Evolutionary conservation across 2,888 invertebrate species (phyloP), one percentile per base, ranked within the genome.

Genomic region (Heliconius aoede): DNA sequence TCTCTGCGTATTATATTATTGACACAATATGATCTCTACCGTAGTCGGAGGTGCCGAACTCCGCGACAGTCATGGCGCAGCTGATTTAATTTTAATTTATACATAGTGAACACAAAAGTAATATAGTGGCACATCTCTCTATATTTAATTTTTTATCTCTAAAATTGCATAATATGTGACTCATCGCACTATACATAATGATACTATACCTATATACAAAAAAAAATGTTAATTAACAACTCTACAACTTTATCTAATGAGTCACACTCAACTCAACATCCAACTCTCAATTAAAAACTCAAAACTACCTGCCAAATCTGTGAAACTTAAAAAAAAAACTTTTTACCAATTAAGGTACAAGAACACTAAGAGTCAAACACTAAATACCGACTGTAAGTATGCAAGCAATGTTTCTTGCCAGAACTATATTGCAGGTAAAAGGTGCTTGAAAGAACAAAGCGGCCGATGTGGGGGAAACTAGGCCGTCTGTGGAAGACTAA

Each of bases 381-480:
- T 30, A 75, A 67, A 75, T 58, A 68, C 67, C 36, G 15, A 64
- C 71, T 46, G 69, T 69, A 61, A 69, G 69, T 62, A 69, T 61
- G 69, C 74, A 71, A 78, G 67, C 76, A 76, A 79, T 74, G 72
- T 76, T 77, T 73, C 72, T 75, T 67, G 76, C 76, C 72, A 75
- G 74, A 79, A 80, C 74, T 72, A 61, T 61, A 76, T 74, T 82
- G 83, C 88, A 89, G 87, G 90, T 89, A 88, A 89, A 91, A 88
- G 88, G 85, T 86, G 87, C 89, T 90, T 88, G 84, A 83, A 83
- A 82, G 80, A 76, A 90, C 89, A 90, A 90, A 88, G 88, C 84
- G 81, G 85, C 85, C 84, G 84, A 83, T 82, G 83, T 82, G 26
- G 81, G 80, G 77, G 81, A 86, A 91, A 90, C 83, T 89, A 90